phyloP scores from a whole-genome alignment of 1,140 invertebrate genomes.

The Armadillidium nasatum region DNA sequence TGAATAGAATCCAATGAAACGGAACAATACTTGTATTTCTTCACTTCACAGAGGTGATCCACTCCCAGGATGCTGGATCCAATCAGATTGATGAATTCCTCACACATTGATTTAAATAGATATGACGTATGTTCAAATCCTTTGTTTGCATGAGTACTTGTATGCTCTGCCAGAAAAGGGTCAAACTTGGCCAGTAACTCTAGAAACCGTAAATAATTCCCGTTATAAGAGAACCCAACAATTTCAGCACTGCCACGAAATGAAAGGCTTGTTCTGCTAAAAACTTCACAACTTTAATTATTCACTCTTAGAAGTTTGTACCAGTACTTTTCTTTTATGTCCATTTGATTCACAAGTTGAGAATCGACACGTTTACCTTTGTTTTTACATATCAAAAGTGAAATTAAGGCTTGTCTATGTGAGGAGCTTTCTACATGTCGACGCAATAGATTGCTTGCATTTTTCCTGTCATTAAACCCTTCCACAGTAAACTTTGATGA shows the following conservation, averaged over 20 bases:
- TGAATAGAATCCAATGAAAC: background rate
- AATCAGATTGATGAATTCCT: background rate
- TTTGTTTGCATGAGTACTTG: background rate
- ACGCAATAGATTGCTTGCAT: background rate
- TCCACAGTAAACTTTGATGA: background rate
- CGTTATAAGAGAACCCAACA: background rate
- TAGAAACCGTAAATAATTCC: background rate
- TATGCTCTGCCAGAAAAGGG: background rate
- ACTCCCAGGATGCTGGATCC: background rate
- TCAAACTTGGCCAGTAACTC: background rate
- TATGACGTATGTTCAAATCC: background rate
- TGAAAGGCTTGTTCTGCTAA: background rate
- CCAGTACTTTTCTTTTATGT: background rate
- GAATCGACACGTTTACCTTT: background rate
- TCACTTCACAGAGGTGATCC: background rate
- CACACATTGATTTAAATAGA: background rate
- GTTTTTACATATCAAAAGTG: background rate
- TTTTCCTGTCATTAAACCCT: background rate
- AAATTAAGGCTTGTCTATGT: background rate
- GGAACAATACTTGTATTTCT: background rate
- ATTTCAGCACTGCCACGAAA: background rate
- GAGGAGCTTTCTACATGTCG: background rate
- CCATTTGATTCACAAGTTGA: background rate
- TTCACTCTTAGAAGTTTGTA: background rate
- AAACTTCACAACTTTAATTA: background rate